Evolutionary conservation across 2,888 invertebrate genomes (phyloP).

Genomic region (Drosophila anceps): DNA sequence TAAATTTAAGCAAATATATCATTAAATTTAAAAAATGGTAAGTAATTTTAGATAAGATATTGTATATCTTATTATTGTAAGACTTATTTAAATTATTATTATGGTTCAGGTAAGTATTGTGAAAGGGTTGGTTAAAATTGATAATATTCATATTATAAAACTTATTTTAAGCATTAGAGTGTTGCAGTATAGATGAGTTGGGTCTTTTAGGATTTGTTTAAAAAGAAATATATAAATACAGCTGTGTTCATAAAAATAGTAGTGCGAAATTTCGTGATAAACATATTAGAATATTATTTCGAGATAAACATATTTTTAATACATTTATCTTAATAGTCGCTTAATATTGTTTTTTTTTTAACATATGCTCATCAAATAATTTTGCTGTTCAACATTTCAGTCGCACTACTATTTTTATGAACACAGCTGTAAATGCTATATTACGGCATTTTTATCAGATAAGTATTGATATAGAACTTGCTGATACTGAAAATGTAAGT

Average conservation of each 20-base stretch:
- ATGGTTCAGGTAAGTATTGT: conserved; percentile 5
- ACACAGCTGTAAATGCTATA: not conserved
- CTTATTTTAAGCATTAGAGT: too few relatives aligned
- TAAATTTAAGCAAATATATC: not conserved
- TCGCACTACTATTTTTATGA: too few relatives aligned
- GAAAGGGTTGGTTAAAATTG: not conserved
- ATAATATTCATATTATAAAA: not conserved
- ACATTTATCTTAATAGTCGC: too few relatives aligned
- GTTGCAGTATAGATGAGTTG: too few relatives aligned
- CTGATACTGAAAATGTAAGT: not conserved
- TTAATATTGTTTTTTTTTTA: too few relatives aligned
- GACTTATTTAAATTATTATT: not conserved
- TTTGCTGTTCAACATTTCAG: too few relatives aligned
- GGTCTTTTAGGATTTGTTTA: not conserved
- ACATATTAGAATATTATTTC: too few relatives aligned
- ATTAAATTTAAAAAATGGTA: not conserved
- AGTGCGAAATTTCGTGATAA: too few relatives aligned
- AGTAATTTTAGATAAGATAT: not conserved
- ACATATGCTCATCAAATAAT: too few relatives aligned
- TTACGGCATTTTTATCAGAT: not conserved
- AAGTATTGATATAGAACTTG: not conserved
- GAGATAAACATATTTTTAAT: too few relatives aligned
- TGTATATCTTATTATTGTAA: not conserved
- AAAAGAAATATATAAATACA: not conserved
- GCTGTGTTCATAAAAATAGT: too few relatives aligned